Base-by-base conservation (phyloP, 2,113 vertebrate species). In the Phyllopteryx taeniolatus region DNA sequence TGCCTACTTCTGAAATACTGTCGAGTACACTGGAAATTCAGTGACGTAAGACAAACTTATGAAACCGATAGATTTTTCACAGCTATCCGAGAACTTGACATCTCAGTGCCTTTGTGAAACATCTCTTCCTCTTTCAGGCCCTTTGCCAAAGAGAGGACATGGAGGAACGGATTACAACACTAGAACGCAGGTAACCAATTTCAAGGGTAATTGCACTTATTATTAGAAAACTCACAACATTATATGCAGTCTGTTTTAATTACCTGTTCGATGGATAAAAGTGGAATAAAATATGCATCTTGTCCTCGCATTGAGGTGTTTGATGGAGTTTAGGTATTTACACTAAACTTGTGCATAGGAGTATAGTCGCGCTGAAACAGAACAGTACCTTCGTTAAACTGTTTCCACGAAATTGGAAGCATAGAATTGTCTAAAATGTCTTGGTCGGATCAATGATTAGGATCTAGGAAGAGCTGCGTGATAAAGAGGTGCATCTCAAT, bases 121-220 rank as follows among this genome's bases (percentile, higher is more conserved):
- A 54, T 56, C 27, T 59, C 51, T 77, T 47, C 33, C 8, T 77
- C 67, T 63, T 74, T 17, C 78, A 98, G 96, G 96, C 96, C 0
- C 88, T 98, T 83, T 96, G 95, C 22, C 96, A 97, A 87, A 89
- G 95, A 59, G 96, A 98, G 76, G 96, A 98, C 78, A 98, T 98
- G 96, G 96, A 98, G 74, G 95, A 98, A 72, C 87, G 96, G 57
- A 98, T 98, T 63, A 96, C 96, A 2, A 98, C 96, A 0, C 87
- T 98, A 74, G 96, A 98, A 87, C 94, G 94, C 81, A 95, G 96
- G 93, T 93, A 90, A 80, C 33, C 42, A 33, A 59, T 8, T 73
- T 71, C 56, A 59, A 68, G 9, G 49, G 15, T 17, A 53, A 53
- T 2, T 53, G 47, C 47, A 53, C 49, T 20, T 20, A 17, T 5